These are phyloP conservation scores for Balearica regulorum DNA, from an alignment of 2,797 vertebrate species.

Conservation along the genomic window DNA sequence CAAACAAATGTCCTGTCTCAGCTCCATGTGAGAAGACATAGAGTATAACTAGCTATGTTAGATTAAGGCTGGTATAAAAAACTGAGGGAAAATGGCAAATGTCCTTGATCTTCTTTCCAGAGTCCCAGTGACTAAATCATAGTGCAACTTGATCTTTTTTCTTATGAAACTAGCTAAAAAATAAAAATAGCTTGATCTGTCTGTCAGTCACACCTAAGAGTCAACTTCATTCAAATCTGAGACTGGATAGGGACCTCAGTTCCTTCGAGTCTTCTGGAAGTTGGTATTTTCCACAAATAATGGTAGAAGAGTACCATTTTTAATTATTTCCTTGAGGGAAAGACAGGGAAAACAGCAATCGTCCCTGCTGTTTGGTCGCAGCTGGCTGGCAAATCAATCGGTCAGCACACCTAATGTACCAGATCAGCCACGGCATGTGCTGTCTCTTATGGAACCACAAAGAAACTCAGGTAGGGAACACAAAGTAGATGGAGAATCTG, in stretches of 20 bases:
- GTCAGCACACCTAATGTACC: fast-evolving
- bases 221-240: not conserved
- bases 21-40: not conserved
- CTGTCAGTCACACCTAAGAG: not conserved
- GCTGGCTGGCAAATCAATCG: not conserved
- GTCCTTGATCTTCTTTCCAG: not conserved
- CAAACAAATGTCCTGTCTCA: not conserved
- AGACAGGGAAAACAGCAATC: not conserved
- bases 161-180: not conserved
- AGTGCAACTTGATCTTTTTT: not conserved
- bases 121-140: not conserved
- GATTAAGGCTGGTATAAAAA: not conserved
- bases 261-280: not conserved
- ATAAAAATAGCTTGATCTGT: not conserved
- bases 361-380: not conserved
- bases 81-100: not conserved
- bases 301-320: not conserved
- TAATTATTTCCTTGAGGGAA: not conserved
- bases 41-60: not conserved
- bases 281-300: not conserved
- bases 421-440: fast-evolving
- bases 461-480: not conserved
- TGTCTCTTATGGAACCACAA: not conserved
- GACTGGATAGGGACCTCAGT: not conserved
- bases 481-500: not conserved